Base-by-base conservation (phyloP, 2,888 invertebrate genomes). In the Bimastos eiseni region DNA sequence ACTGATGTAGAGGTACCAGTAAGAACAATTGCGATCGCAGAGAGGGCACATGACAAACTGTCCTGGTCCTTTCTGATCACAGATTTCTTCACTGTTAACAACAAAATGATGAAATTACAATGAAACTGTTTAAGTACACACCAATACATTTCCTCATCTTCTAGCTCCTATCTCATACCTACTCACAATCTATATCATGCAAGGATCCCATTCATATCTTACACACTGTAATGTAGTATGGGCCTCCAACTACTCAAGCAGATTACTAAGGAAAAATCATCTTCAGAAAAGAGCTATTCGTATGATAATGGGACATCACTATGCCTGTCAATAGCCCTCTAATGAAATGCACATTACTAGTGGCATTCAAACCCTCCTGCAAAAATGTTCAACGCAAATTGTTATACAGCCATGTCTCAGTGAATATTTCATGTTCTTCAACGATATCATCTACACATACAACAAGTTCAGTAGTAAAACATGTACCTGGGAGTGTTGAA, bases 1-100 rank as follows among this genome's bases (percentile, higher is more conserved):
- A 24, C 98, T 98, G 91, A 97, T 97, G 0, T 96, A 96, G 0
- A 99, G 96, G 83, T 95, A 96, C 95, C 98, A 97, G 95, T 98
- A 98, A 93, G 97, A 96, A 94, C 99, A 99, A 0, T 97, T 97
- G 93, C 97, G 97, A 95, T 98, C 98, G 94, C 99, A 99, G 3
- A 98, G 96, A 0, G 99, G 99, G 93, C 99, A 99, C 91, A 99
- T 96, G 0, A 97, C 97, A 36, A 97, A 97, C 94, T 97, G 97
- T 0, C 98, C 98, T 0, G 97, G 96, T 0, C 97, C 96, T 13
- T 94, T 90, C 6, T 89, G 83, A 89, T 94, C 92, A 90, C 92
- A 92, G 49, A 92, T 92, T 89, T 92, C 92, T 44, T 92, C 90
- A 90, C 92, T 92, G 91, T 21, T 88, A 8, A 36, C 19, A 49